These are phyloP conservation scores for Iphiclides podalirius DNA, from an alignment of 2,888 invertebrate genomes.

Conservation along the genomic window DNA sequence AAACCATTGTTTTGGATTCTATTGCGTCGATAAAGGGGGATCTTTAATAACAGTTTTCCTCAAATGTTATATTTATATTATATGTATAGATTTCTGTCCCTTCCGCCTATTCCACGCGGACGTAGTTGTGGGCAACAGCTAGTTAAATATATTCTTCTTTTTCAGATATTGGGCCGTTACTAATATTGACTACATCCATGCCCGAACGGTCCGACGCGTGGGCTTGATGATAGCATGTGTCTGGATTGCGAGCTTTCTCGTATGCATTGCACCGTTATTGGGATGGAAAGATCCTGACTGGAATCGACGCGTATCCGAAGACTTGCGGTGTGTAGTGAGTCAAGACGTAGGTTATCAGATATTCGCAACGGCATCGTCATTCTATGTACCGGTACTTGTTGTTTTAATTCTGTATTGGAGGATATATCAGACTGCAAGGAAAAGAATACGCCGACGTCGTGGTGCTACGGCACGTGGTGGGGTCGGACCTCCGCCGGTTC, in stretches of 20 bases:
- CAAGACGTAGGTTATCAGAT: conserved; percentile 92
- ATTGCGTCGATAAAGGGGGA: no score
- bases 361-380: conserved; percentile 94
- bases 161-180: conserved; percentile 94
- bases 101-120: no score
- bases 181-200: conserved; percentile 93
- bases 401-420: conserved; percentile 95
- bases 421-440: conserved; percentile 93
- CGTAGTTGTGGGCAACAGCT: no score
- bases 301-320: conserved; percentile 78
- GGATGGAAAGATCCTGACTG: conserved; percentile 88
- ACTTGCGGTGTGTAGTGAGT: conserved; percentile 88
- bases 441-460: conserved; percentile 87
- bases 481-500: conserved; percentile 68
- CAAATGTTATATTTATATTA: no score
- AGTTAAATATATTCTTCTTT: conserved; percentile 22
- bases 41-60: no score
- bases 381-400: conserved; percentile 92
- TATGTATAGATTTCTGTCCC: no score
- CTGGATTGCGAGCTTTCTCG: conserved; percentile 91
- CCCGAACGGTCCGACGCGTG: conserved; percentile 87
- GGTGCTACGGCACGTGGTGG: conserved; percentile 78
- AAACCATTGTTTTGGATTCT: no score
- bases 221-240: conserved; percentile 90
- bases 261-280: conserved; percentile 92